phyloP scores from a whole-genome alignment of 2,113 vertebrate species.

The Cebidichthys violaceus region DNA sequence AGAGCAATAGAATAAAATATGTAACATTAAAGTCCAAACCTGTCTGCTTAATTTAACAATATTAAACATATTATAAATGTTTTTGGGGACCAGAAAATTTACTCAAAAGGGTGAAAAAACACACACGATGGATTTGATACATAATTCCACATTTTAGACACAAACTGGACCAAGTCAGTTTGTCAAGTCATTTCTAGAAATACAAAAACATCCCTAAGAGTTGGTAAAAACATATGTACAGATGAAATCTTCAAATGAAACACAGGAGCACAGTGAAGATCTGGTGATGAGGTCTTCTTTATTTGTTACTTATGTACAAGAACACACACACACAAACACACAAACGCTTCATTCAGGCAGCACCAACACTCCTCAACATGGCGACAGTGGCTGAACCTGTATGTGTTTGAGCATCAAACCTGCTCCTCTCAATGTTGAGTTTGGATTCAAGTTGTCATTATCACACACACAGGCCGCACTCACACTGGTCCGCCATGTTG shows the following conservation, averaged over 20 bases:
- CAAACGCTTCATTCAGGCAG: slow-evolving; percentile 12
- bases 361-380: slow-evolving; percentile 12
- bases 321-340: neutral
- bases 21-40: slow-evolving; percentile 24
- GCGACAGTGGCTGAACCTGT: neutral
- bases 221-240: neutral
- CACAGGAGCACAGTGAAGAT: neutral
- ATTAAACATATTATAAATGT: neutral
- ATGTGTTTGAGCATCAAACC: slow-evolving; percentile 79
- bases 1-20: slow-evolving; percentile 79
- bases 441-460: slow-evolving; percentile 83
- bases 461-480: slow-evolving; percentile 64
- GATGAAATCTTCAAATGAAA: neutral
- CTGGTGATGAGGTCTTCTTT: slow-evolving; percentile 22
- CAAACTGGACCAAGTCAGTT: neutral
- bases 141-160: neutral
- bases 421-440: slow-evolving; percentile 77
- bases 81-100: neutral
- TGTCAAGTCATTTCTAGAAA: neutral
- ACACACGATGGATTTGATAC: neutral
- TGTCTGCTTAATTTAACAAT: slow-evolving; percentile 16
- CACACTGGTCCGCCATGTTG: slow-evolving; percentile 13
- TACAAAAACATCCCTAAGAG: neutral
- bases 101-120: neutral
- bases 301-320: slow-evolving; percentile 17